Base-by-base conservation (phyloP, 2,113 vertebrate genomes). In the Psilopsiagon aurifrons region DNA sequence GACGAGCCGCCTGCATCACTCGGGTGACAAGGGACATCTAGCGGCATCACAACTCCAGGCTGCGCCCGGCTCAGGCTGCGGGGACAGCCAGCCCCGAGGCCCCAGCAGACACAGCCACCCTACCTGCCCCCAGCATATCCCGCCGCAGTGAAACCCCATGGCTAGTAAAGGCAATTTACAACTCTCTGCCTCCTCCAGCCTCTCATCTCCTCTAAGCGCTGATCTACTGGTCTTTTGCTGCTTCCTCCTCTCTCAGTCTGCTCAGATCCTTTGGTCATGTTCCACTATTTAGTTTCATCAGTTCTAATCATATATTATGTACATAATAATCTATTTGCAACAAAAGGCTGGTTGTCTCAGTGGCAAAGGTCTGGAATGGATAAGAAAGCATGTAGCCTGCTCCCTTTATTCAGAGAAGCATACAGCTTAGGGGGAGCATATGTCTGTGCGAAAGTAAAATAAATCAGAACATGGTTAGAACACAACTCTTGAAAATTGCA, bases 11-110 rank as follows among this genome's bases (percentile, higher is more conserved):
- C 37, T 35, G 0, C 39, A 11, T 92, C 60, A 2, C 41, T 59
- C 33, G 52, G 76, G 80, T 83, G 89, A 85, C 89, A 96, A 88
- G 95, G 71, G 95, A 94, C 97, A 97, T 82, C 95, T 97, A 96
- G 93, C 6, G 93, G 95, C 69, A 47, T 2, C 1, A 2, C 24
- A 3, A 76, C 41, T 68, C 10, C 64, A 33, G 37, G 54, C 67
- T 46, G 35, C 11, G 5, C 37, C 13, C 1, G 7, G 54, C 63
- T 52, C 18, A 6, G 27, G 24, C 43, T 9, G 9, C 46, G 7
- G 73, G 33, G 33, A 66, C 49, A 33, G 43, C 31, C 33, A 13
- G 17, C 33, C 33, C 33, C 2, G 4, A 6, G 9, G 62, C 4
- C 28, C 20, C 47, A 11, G 66, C 60, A 70, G 27, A 2, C 31